phyloP scores from a whole-genome alignment of 2,797 vertebrate species.

The Hippoglossus hippoglossus region DNA sequence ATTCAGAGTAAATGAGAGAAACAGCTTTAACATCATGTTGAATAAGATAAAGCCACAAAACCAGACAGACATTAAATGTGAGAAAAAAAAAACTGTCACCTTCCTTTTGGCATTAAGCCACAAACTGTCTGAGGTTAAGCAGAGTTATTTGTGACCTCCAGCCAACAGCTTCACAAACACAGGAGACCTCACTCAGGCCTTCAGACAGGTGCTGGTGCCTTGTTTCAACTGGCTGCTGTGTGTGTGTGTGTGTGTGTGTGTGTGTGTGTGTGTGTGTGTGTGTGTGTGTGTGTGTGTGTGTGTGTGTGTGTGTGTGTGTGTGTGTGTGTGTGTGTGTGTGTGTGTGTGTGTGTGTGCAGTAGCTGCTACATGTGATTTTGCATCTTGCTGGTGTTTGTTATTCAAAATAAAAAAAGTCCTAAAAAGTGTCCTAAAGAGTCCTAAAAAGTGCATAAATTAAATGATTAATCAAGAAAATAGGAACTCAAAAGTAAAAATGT shows the following conservation, averaged over 20 bases:
- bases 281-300: too few species aligned
- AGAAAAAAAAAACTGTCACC: background rate
- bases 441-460: too few species aligned
- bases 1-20: slow-evolving; percentile 8
- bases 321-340: too few species aligned
- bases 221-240: slow-evolving; percentile 10
- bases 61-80: slow-evolving; percentile 7
- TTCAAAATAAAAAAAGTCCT: too few species aligned
- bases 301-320: too few species aligned
- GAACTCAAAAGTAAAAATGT: too few species aligned
- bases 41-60: slow-evolving; percentile 1
- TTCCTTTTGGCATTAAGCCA: background rate
- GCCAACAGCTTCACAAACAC: slow-evolving; percentile 43
- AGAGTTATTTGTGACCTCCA: slow-evolving; percentile 51
- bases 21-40: slow-evolving; percentile 6
- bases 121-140: slow-evolving; percentile 42
- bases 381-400: background rate
- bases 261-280: too few species aligned
- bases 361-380: background rate
- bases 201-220: background rate
- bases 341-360: background rate
- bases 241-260: too few species aligned
- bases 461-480: too few species aligned
- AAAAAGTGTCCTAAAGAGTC: too few species aligned
- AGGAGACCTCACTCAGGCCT: slow-evolving; percentile 8